These are phyloP conservation scores for Leptopilina drosophilae DNA, from an alignment of 2,888 invertebrate genomes.

Conservation along the genomic window DNA sequence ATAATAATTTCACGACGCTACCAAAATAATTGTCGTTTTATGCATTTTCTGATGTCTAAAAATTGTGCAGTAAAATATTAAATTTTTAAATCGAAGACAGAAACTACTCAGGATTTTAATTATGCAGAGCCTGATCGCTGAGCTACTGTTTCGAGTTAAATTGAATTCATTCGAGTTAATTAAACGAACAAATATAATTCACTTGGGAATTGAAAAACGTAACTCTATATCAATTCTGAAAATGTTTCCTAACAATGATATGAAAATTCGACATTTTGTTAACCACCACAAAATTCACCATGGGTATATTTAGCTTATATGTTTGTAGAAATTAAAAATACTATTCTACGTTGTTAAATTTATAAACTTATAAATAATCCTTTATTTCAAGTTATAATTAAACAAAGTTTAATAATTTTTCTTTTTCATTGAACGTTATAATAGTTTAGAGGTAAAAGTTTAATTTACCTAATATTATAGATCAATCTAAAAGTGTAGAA, in stretches of 20 bases:
- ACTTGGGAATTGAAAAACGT: slow-evolving; percentile 13
- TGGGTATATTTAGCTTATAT: background rate
- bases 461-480: background rate
- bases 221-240: background rate
- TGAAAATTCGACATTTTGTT: slow-evolving; percentile 9
- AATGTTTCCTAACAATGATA: slow-evolving; percentile 13
- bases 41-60: background rate
- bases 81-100: background rate
- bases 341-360: too few relatives aligned
- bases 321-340: background rate
- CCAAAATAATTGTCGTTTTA: background rate
- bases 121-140: slow-evolving; percentile 21
- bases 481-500: background rate
- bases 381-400: background rate
- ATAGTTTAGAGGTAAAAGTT: background rate
- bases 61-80: too few relatives aligned
- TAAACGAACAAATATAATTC: slow-evolving; percentile 34
- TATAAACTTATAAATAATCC: too few relatives aligned
- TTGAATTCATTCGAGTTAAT: slow-evolving; percentile 37
- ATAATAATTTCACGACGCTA: background rate
- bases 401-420: background rate
- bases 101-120: background rate
- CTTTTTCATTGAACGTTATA: too few relatives aligned
- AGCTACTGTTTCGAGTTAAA: slow-evolving; percentile 12
- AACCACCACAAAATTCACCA: background rate